phyloP scores from a whole-genome alignment of 1,140 invertebrate genomes.

The Ostrea edulis region DNA sequence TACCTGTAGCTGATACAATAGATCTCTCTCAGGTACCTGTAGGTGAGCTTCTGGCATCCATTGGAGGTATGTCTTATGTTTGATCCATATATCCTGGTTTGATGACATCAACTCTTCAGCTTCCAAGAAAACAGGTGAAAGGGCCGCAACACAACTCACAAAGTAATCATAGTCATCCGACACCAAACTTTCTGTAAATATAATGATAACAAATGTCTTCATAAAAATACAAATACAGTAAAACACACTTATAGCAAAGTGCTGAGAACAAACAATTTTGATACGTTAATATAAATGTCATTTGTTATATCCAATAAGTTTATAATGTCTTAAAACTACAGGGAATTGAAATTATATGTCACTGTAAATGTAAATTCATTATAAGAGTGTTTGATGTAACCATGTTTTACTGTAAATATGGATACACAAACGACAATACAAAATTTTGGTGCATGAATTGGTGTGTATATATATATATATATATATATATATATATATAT shows the following conservation, averaged over 20 bases:
- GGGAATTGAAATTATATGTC: not conserved
- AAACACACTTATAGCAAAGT: not conserved
- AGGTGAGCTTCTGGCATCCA: not conserved
- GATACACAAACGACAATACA: not conserved
- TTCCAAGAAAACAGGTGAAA: constrained; percentile 44
- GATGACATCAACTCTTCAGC: not conserved
- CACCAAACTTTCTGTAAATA: not conserved
- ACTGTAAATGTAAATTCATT: not conserved
- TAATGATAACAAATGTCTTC: not conserved
- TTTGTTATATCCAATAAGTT: not conserved
- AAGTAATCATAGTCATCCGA: constrained; percentile 46
- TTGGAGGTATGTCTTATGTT: not conserved
- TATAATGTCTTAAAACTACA: not conserved
- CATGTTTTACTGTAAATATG: not conserved
- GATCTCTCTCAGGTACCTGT: not conserved
- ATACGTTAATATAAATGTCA: not conserved
- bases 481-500: too few species aligned
- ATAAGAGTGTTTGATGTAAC: too few species aligned
- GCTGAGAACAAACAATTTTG: not conserved
- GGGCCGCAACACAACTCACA: constrained; percentile 39
- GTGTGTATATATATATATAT: too few species aligned
- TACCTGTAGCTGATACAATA: too few species aligned
- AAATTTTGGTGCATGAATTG: too few species aligned
- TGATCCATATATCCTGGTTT: constrained; percentile 9
- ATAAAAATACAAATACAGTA: too few species aligned